These are phyloP conservation scores for Papilio demoleus DNA, from an alignment of 2,888 invertebrate genomes.

Conservation along the genomic window DNA sequence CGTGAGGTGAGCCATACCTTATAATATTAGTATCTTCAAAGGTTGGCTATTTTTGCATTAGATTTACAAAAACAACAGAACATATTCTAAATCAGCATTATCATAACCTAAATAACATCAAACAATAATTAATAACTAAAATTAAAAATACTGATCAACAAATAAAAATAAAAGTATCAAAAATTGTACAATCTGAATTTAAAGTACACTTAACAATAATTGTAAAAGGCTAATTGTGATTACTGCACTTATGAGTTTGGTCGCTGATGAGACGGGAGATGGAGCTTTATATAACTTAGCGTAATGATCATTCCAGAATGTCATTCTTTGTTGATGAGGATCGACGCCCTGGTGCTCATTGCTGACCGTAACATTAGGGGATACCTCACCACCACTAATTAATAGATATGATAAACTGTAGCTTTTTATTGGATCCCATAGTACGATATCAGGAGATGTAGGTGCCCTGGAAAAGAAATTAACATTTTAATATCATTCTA, in stretches of 20 bases:
- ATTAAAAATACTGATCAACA: constrained; percentile 7
- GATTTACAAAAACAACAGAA: background rate
- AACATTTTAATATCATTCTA: background rate
- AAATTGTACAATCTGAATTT: constrained; percentile 11
- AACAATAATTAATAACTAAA: constrained; percentile 4
- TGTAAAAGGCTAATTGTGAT: constrained; percentile 44
- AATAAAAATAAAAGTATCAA: constrained; percentile 1
- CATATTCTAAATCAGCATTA: background rate
- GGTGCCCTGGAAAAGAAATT: constrained; percentile 28
- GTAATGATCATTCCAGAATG: constrained; percentile 52
- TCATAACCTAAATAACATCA: constrained; percentile 3
- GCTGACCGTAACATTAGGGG: constrained; percentile 39
- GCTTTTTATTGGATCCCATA: constrained; percentile 40
- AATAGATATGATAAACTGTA: constrained; percentile 32
- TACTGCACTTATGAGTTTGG: constrained; percentile 42
- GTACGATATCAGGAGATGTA: constrained; percentile 4
- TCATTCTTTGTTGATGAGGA: constrained; percentile 51
- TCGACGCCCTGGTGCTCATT: constrained; percentile 46
- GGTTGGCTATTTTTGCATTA: too few relatives aligned
- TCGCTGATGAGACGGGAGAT: constrained; percentile 48
- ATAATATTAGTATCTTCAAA: too few relatives aligned
- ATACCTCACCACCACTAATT: constrained; percentile 47
- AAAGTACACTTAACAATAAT: constrained; percentile 41
- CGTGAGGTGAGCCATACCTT: too few relatives aligned
- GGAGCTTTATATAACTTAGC: constrained; percentile 47